These are phyloP conservation scores for Euplagia quadripunctaria DNA, from an alignment of 2,888 invertebrate species.

Conservation along the genomic window DNA sequence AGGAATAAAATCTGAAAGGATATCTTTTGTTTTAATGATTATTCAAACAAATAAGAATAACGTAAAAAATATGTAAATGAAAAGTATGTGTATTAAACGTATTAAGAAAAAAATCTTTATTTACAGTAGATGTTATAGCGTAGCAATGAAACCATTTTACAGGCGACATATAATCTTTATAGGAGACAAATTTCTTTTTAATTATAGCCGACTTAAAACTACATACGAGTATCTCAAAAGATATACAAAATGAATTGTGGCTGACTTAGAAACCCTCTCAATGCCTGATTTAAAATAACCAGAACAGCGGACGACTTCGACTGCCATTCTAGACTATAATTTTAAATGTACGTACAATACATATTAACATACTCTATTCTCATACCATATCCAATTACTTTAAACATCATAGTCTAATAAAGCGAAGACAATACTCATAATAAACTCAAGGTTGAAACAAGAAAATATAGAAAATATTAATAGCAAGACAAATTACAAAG, in stretches of 20 bases:
- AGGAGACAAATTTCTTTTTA: too few relatives aligned
- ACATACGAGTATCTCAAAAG: not conserved
- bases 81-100: too few relatives aligned
- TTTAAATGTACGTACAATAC: too few relatives aligned
- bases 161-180: too few relatives aligned
- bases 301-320: not conserved
- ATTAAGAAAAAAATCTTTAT: too few relatives aligned
- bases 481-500: slow-evolving; percentile 67
- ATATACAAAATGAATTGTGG: not conserved
- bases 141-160: too few relatives aligned
- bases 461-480: slow-evolving; percentile 67
- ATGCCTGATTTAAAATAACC: not conserved
- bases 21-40: too few relatives aligned
- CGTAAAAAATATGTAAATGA: too few relatives aligned
- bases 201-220: not conserved
- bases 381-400: slow-evolving; percentile 49
- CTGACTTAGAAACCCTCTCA: not conserved
- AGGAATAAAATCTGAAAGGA: too few relatives aligned
- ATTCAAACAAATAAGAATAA: too few relatives aligned
- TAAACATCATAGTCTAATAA: slow-evolving; percentile 45
- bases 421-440: slow-evolving; percentile 73
- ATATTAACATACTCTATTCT: not conserved
- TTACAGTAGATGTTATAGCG: too few relatives aligned
- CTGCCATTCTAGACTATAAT: not conserved
- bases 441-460: slow-evolving; percentile 75